Conservation (phyloP, 2,888 invertebrate genomes). For the Gymnosoma rotundatum region DNA sequence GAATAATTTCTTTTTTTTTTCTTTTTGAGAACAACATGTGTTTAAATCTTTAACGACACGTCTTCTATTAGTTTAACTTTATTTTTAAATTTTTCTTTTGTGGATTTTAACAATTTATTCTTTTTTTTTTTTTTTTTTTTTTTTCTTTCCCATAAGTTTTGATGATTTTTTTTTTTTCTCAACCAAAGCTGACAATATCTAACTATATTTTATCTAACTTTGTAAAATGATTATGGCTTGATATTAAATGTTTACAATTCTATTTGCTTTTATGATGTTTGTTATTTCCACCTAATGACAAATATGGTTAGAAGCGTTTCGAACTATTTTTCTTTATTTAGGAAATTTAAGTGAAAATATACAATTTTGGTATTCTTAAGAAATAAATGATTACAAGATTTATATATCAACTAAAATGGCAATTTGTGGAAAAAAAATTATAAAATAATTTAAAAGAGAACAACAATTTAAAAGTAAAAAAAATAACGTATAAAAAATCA, state of each 20-base stretch:
- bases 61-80: no score
- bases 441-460: constrained; percentile 13
- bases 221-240: constrained; percentile 18
- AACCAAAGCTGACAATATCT: background rate
- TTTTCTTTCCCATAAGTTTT: background rate
- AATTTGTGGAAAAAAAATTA: constrained; percentile 34
- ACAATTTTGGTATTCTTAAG: constrained; percentile 45
- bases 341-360: constrained; percentile 41
- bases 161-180: background rate
- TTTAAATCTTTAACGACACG: no score
- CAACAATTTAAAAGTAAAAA: background rate
- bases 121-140: background rate
- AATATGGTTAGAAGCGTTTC: constrained; percentile 31
- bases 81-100: no score
- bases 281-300: constrained; percentile 23
- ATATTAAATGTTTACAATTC: constrained; percentile 31
- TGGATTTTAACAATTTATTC: no score
- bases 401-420: constrained; percentile 42
- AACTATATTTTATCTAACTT: background rate
- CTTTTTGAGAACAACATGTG: no score
- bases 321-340: constrained; percentile 55
- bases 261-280: constrained; percentile 29
- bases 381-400: constrained; percentile 46
- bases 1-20: no score
- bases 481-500: constrained; percentile 26